Conservation (phyloP, 2,113 vertebrate genomes). For the Myxocyprinus asiaticus region DNA sequence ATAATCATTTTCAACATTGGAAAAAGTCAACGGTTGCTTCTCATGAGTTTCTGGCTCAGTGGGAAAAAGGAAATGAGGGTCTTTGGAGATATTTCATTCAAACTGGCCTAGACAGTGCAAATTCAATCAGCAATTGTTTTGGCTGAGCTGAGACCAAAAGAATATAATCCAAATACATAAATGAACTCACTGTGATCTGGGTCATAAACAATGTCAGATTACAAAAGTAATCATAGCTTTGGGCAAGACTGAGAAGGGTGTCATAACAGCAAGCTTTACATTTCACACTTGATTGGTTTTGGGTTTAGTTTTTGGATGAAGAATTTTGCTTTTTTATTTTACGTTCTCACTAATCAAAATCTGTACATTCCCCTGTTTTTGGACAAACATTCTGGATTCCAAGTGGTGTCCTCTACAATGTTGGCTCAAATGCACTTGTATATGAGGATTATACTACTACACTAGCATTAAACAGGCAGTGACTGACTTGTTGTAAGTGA, state of each 20-base stretch:
- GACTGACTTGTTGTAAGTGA: background rate
- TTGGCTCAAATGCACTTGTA: slow-evolving; percentile 5
- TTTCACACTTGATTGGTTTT: slow-evolving; percentile 20
- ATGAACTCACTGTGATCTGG: slow-evolving; percentile 63
- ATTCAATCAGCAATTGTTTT: slow-evolving; percentile 65
- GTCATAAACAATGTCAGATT: slow-evolving; percentile 72
- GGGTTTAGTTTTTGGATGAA: background rate
- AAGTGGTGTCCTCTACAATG: background rate
- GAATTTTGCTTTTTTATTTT: background rate
- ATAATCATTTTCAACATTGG: background rate
- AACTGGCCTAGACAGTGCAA: slow-evolving; percentile 62
- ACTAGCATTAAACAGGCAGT: slow-evolving; percentile 6
- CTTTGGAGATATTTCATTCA: slow-evolving; percentile 35
- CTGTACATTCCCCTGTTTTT: background rate
- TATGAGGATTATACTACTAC: background rate
- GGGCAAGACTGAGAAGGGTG: slow-evolving; percentile 60
- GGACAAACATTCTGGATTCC: background rate
- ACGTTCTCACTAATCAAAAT: background rate
- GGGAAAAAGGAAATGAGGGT: background rate
- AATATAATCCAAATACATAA: slow-evolving; percentile 60
- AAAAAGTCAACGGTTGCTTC: slow-evolving; percentile 10
- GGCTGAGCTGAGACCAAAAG: slow-evolving; percentile 57
- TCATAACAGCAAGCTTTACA: background rate
- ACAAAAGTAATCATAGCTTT: slow-evolving; percentile 66
- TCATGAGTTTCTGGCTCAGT: background rate